Conservation (phyloP, 2,797 vertebrate species). For the Acanthornis magna region DNA sequence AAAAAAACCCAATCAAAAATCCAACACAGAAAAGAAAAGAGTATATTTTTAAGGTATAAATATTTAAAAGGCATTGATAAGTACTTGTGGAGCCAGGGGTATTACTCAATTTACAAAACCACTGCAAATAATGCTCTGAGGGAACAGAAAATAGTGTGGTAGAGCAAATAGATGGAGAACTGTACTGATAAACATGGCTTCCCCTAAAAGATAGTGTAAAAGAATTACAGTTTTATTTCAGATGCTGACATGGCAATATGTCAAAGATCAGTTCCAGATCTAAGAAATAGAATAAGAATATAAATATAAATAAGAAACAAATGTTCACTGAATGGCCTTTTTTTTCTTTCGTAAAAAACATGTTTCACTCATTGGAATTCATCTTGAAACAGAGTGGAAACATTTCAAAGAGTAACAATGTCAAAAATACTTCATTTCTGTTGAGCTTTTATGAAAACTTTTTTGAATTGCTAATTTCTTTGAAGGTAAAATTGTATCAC, state of each 20-base stretch:
- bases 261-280: not conserved
- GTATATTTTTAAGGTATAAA: not conserved
- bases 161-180: not conserved
- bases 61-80: not conserved
- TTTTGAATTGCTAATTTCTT: not conserved
- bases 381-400: not conserved
- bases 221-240: not conserved
- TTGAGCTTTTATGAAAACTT: not conserved
- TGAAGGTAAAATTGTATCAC: not conserved
- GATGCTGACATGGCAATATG: not conserved
- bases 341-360: not conserved
- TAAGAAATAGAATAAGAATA: not conserved
- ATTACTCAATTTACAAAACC: not conserved
- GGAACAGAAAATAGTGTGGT: not conserved
- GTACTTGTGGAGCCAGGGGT: not conserved
- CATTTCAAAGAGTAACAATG: not conserved
- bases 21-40: accelerated
- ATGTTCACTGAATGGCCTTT: not conserved
- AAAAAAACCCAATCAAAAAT: not conserved
- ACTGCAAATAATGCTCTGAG: not conserved
- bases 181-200: not conserved
- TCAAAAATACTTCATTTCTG: not conserved
- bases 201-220: not conserved
- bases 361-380: not conserved
- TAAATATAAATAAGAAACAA: not conserved